Evolutionary conservation across 2,888 invertebrate genomes (phyloP), one percentile per base, ranked within the genome.

Genomic region (Agonopterix heracliana): DNA sequence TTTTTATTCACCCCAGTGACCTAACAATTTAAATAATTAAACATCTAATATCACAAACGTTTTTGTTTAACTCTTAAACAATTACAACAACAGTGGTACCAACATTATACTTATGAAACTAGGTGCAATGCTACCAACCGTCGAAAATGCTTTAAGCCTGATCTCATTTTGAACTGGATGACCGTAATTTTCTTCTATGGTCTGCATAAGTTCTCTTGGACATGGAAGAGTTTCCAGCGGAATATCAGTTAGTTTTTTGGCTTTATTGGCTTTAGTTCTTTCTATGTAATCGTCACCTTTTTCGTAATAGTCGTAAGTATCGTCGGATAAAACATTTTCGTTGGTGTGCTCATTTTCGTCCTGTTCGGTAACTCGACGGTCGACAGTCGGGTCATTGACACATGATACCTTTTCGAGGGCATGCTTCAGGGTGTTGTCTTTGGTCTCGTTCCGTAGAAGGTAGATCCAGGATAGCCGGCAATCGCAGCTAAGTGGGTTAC

Each of bases 391-490:
- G 42, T 91, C 93, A 64, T 92, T 79, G 69, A 91, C 86, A 83
- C 95, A 95, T 51, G 92, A 92, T 68, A 95, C 86, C 74, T 93
- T 92, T 67, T 94, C 93, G 49, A 95, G 89, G 44, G 92, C 90
- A 63, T 91, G 90, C 64, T 89, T 91, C 61, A 95, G 87, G 59
- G 91, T 90, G 58, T 80, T 82, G 80, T 93, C 93, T 75, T 91
- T 91, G 55, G 95, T 95, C 68, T 94, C 93, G 81, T 93, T 93
- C 59, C 91, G 90, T 58, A 96, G 84, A 49, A 90, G 89, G 88
- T 93, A 93, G 76, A 95, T 91, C 96, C 96, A 96, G 46, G 92
- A 91, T 53, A 96, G 90, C 50, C 94, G 93, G 79, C 95, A 95
- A 87, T 95, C 94, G 85, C 96, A 96, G 78, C 91, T 90, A 81